Evolutionary conservation across 2,113 vertebrate genomes (phyloP), one percentile per base, ranked within the genome.

Genomic region (Tinamus guttatus): DNA sequence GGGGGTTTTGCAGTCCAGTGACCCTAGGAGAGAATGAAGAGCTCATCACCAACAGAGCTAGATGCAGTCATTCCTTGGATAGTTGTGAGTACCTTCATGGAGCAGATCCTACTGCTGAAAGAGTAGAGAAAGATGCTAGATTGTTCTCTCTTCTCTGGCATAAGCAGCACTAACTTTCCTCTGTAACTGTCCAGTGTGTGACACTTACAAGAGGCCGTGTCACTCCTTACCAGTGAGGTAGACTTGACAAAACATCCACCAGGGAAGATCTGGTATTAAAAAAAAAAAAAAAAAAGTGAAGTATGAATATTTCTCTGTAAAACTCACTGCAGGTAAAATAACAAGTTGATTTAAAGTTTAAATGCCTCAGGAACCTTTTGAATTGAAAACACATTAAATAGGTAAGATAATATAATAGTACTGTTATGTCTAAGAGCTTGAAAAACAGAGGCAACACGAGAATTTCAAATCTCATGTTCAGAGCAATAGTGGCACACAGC

Each of bases 391-490:
- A 14, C 19, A 59, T 91, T 20, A 54, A 60, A 92, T 85, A 85
- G 27, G 3, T 63, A 70, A 67, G 54, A 38, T 71, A 88, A 38
- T 84, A 68, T 78, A 78, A n/a, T 47, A 81, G 25, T 38, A 71
- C 11, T 84, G 22, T 70, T 92, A 47, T 30, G 19, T 12, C 25
- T 75, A 47, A 86, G 28, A 81, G 63, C 62, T 78, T 87, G 74
- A 86, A 94, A 90, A 90, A 54, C 34, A 88, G 21, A 75, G 65
- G 22, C 38, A 81, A 58, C 14, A 84, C 38, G 41, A 86, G 80
- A 88, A 88, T 78, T 78, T 83, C 30, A 81, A 80, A 95, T 88
- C 64, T 83, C 21, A 67, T 32, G 18, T 83, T 94, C 76, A 78
- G 69, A 90, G 54, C 6, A 56, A 6, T 20, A 70, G 40, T 67